phyloP scores from a whole-genome alignment of 2,113 vertebrate genomes.

The Ariopsis seemanni region DNA sequence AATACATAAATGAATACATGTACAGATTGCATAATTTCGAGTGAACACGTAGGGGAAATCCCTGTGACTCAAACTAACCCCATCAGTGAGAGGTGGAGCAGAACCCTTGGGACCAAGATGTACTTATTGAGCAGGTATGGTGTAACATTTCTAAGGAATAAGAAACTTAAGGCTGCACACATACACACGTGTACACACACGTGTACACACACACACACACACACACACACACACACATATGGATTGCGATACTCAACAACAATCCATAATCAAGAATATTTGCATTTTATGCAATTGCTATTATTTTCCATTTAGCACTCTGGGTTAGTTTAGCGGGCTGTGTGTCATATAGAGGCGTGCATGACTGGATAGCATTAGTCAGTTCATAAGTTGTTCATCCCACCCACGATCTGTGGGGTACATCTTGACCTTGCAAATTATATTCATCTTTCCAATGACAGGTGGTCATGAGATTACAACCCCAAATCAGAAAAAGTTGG shows the following conservation, averaged over 20 bases:
- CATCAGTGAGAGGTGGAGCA: constrained; percentile 18
- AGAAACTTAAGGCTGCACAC: constrained; percentile 21
- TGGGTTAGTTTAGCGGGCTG: neutral
- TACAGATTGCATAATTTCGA: neutral
- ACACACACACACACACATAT: neutral
- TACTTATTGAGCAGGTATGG: constrained; percentile 23
- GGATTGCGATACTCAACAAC: neutral
- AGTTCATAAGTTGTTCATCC: constrained; percentile 7
- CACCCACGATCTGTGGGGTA: neutral
- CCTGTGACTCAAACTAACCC: constrained; percentile 39
- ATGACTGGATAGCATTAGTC: constrained; percentile 27
- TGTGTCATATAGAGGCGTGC: neutral
- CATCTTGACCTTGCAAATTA: constrained; percentile 1
- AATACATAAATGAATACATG: neutral
- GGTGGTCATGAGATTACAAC: neutral
- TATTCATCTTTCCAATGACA: neutral
- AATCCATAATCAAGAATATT: neutral
- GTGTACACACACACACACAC: neutral
- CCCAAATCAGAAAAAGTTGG: too few relatives aligned
- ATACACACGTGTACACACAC: neutral
- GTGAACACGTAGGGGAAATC: constrained; percentile 23
- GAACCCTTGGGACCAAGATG: neutral
- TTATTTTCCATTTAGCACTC: constrained; percentile 12
- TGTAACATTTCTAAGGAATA: constrained; percentile 26
- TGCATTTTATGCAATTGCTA: neutral